These are phyloP conservation scores for Zapornia atra DNA, from an alignment of 2,113 vertebrate genomes.

Conservation along the genomic window DNA sequence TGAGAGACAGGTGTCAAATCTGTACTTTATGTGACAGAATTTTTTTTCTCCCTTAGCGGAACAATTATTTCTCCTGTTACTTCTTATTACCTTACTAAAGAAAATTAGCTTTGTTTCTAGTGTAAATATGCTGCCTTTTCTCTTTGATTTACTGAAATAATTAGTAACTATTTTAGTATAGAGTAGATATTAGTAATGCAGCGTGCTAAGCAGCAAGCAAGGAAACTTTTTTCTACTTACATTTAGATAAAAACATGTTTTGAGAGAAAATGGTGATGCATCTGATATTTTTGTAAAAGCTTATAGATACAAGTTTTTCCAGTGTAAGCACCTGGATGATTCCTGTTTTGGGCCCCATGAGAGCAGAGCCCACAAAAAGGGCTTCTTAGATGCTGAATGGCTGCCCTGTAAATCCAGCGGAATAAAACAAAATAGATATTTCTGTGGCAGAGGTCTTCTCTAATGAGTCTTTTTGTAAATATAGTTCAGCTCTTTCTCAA, in stretches of 20 bases:
- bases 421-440: background rate
- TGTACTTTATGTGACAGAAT: background rate
- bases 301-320: background rate
- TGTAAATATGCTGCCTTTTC: background rate
- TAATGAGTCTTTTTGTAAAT: background rate
- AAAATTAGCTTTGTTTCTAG: background rate
- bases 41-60: background rate
- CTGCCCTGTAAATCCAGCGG: background rate
- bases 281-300: background rate
- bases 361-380: background rate
- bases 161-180: background rate
- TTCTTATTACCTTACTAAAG: background rate
- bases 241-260: background rate
- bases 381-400: background rate
- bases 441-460: background rate
- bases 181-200: background rate
- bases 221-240: background rate
- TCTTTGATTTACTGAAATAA: background rate
- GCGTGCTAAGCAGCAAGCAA: background rate
- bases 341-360: background rate
- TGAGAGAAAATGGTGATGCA: background rate
- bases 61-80: background rate
- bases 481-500: background rate
- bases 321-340: background rate
- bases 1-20: slow-evolving; percentile 9